Evolutionary conservation across 2,797 vertebrate genomes (phyloP), one percentile per base, ranked within the genome.

Genomic region (Manis pentadactyla): DNA sequence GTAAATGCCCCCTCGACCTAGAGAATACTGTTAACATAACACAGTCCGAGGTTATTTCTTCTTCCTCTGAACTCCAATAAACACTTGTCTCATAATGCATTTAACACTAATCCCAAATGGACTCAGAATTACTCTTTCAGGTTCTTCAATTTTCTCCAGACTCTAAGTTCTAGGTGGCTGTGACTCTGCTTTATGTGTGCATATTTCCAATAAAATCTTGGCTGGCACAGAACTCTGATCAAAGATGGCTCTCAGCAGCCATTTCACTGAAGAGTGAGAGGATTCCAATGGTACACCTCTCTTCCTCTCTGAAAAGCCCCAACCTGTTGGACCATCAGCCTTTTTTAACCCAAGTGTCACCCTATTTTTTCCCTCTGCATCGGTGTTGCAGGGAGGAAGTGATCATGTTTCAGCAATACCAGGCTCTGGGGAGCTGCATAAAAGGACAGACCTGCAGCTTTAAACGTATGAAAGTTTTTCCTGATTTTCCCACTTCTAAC

Each of bases 221-320:
- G 63, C 18, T 10, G 51, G 81, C 69, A 78, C 42, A 90, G 95
- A 92, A 95, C 15, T 77, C 37, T 49, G 69, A 46, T 23, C 46
- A 74, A 69, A 81, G 87, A 87, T 68, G 57, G 69, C 63, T 34
- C 75, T 66, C 19, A 7, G 81, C 53, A 9, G 59, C 75, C 37
- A 74, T 74, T 51, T 51, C 71, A 34, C 13, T 55, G 15, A 39
- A 11, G 46, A 95, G 39, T 71, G 55, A 90, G 49, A 86, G 57
- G 42, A 73, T 92, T 66, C 87, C 87, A 81, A 0, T 34, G 31
- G 6, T 59, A 39, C 71, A 78, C 66, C 55, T 84, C 34, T 51
- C 37, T 53, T 57, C 61, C 88, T 71, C n/a, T 92, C 49, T 89
- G 49, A 86, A 86, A 92, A 77, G 49, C 42, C 82, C 51, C 79